Evolutionary conservation across 2,888 invertebrate genomes (phyloP).

Genomic region (Xanthorhoe designata): DNA sequence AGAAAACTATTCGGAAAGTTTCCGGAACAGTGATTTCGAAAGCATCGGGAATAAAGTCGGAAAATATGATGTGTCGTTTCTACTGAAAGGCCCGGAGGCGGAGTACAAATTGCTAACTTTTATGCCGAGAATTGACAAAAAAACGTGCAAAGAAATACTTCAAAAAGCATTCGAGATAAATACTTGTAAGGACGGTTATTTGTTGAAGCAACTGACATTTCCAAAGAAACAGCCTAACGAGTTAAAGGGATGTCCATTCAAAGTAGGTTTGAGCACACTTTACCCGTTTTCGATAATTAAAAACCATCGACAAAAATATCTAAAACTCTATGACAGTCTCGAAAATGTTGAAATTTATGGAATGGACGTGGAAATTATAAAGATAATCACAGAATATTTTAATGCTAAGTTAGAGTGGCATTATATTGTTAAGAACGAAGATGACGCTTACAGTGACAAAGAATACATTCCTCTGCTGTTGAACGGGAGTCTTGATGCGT

Average conservation of each 20-base stretch:
- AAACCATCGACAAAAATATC: conserved; percentile 46
- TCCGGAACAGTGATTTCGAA: conserved; percentile 42
- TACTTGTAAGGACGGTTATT: conserved; percentile 51
- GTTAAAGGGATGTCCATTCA: conserved; percentile 64
- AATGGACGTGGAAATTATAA: conserved; percentile 65
- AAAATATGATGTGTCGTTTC: conserved; percentile 55
- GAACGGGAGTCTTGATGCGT: conserved; percentile 67
- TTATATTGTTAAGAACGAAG: conserved; percentile 55
- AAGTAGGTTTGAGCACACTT: conserved; percentile 59
- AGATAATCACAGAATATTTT: conserved; percentile 62
- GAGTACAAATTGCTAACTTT: conserved; percentile 49
- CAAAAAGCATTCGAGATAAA: conserved; percentile 48
- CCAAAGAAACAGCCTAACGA: conserved; percentile 55
- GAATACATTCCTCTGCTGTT: conserved; percentile 57
- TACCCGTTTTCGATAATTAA: conserved; percentile 62
- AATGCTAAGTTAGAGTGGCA: conserved; percentile 61
- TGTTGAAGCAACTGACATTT: conserved; percentile 49
- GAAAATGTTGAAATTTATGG: conserved; percentile 48
- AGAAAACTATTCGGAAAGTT: conserved; percentile 33
- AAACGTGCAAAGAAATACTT: conserved; percentile 52
- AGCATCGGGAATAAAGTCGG: conserved; percentile 45
- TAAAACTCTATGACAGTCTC: conserved; percentile 57
- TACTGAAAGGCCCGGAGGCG: conserved; percentile 43
- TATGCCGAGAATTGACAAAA: conserved; percentile 54
- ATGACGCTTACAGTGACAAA: conserved; percentile 48